phyloP scores from a whole-genome alignment of 1,140 invertebrate species.

The Arctopsyche grandis region DNA sequence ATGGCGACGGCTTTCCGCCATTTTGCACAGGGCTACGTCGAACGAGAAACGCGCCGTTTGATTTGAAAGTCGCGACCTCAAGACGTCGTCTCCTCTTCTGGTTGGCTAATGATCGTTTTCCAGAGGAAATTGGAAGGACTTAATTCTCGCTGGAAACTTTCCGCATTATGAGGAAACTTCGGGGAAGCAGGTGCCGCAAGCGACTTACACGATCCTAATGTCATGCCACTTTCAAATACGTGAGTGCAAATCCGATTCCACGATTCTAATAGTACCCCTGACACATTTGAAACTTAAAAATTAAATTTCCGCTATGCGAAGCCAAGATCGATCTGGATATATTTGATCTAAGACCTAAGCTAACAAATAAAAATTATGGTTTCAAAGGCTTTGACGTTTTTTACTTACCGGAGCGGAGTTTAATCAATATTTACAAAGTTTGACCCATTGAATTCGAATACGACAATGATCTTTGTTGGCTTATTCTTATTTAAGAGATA shows the following conservation, averaged over 20 bases:
- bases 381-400: no score
- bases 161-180: conserved; percentile 50
- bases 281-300: no score
- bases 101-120: conserved; percentile 15
- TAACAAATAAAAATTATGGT: no score
- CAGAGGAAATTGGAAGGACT: conserved; percentile 29
- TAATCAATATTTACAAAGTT: no score
- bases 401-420: no score
- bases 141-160: conserved; percentile 43
- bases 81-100: conserved; percentile 2
- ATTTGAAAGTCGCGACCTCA: background rate
- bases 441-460: no score
- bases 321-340: no score
- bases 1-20: background rate
- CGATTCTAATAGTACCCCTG: background rate
- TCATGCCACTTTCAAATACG: background rate
- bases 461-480: no score
- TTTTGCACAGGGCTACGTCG: background rate
- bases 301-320: no score
- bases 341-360: no score
- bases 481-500: no score
- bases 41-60: background rate
- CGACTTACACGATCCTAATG: conserved; percentile 4
- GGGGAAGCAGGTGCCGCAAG: conserved; percentile 20
- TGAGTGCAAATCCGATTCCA: conserved; percentile 11